Base-by-base conservation (phyloP, 2,888 invertebrate genomes). In the Papilio gigon region DNA sequence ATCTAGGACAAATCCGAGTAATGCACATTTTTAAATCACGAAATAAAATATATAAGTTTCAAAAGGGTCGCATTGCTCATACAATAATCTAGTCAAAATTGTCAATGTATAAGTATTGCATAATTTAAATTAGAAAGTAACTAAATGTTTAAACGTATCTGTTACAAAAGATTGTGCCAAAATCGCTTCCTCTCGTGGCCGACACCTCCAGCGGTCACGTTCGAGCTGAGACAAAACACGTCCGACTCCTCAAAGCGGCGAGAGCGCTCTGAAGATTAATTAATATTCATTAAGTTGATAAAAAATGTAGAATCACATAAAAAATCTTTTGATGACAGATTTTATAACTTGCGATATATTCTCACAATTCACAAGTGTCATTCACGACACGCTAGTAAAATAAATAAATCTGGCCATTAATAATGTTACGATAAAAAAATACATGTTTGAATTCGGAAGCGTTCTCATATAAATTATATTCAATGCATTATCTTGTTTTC, bases 141-240 rank as follows among this genome's bases (percentile, higher is more conserved):
- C n/a, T n/a, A n/a, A n/a, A n/a, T n/a, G n/a, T n/a, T n/a, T n/a
- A n/a, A n/a, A n/a, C n/a, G n/a, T n/a, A n/a, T n/a, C n/a, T n/a
- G n/a, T n/a, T n/a, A n/a, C n/a, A n/a, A n/a, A n/a, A n/a, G n/a
- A n/a, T n/a, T n/a, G n/a, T n/a, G n/a, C 4, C n/a, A 42, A 42
- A 47, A 56, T n/a, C 68, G 64, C 68, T 68, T 44, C 27, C 47
- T 64, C 59, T 14, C 22, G 17, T 44, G 22, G 1, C 50, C 30
- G 14, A 17, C 22, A 40, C n/a, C 44, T 30, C 47, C 22, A 30
- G 30, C 47, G 60, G 50, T 59, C 59, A 63, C 37, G 56, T 67
- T 68, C 50, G 59, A 64, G 64, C 59, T 68, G 64, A 68, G 68
- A 68, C 68, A 68, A 64, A 68, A 68, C 68, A 68, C 68, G 68